phyloP scores from a whole-genome alignment of 2,113 vertebrate species.

The Acanthochromis polyacanthus region DNA sequence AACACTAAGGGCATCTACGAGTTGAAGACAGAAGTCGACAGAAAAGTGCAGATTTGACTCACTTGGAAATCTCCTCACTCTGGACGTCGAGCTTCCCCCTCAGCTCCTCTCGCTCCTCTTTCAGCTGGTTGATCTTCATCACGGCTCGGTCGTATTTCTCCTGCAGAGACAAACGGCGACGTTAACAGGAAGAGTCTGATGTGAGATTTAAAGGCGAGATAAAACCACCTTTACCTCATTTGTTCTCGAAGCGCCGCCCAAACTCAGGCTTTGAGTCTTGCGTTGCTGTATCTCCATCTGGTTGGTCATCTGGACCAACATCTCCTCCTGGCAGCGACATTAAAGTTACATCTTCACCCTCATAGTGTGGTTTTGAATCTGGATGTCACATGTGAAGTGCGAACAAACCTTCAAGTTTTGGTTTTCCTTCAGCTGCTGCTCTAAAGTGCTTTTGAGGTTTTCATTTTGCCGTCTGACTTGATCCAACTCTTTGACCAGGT shows the following conservation, averaged over 20 bases:
- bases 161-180: neutral
- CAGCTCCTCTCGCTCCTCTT: conserved; percentile 62
- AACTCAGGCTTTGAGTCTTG: conserved; percentile 1
- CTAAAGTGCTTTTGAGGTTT: conserved; percentile 1
- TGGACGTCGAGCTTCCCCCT: conserved; percentile 41
- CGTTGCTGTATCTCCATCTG: conserved; percentile 41
- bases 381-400: neutral
- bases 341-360: neutral
- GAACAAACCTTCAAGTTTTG: conserved; percentile 70
- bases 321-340: conserved; percentile 52
- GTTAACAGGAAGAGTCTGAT: neutral
- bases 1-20: no score
- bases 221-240: conserved; percentile 51
- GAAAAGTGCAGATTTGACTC: conserved; percentile 36
- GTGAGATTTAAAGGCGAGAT: no score
- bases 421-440: conserved; percentile 46
- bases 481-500: conserved; percentile 46
- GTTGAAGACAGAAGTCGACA: neutral
- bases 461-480: conserved; percentile 42
- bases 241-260: neutral
- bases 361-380: rapidly evolving
- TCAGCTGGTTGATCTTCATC: conserved; percentile 72
- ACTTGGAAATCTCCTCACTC: conserved; percentile 66
- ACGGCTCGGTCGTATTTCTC: conserved; percentile 75
- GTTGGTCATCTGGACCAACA: conserved; percentile 40